Percentiles rank a stretch among this genome's conserved stretches.
These are phyloP conservation scores for Megastigmus dorsalis DNA, from an alignment of 2,888 invertebrate species.

Conservation along the genomic window DNA sequence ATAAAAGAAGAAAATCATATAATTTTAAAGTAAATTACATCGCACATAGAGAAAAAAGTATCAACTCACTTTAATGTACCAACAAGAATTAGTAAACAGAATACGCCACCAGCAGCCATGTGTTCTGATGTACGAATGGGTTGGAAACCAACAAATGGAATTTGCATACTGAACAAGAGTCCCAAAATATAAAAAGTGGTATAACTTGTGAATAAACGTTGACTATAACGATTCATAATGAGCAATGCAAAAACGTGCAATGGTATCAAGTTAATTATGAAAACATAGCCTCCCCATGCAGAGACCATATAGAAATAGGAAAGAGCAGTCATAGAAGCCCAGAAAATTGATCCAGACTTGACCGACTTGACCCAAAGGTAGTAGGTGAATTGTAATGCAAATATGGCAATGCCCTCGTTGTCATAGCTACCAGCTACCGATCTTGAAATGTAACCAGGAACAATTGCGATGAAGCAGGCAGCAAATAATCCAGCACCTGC, in stretches of 20 bases:
- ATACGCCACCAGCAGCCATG: constrained; percentile 98
- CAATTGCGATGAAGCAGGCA: constrained; percentile 98
- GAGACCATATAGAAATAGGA: constrained; percentile 99
- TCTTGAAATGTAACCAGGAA: constrained; percentile 98
- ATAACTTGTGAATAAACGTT: constrained; percentile 94
- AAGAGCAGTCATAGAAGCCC: constrained; percentile 94
- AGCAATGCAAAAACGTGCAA: constrained; percentile 96
- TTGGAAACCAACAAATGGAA: constrained; percentile 97
- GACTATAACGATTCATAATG: constrained; percentile 96
- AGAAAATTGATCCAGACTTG: constrained; percentile 97
- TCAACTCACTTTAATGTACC: constrained; percentile 81
- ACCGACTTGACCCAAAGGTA: constrained; percentile 98
- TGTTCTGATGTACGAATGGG: constrained; percentile 99
- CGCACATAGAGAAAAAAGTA: too few species aligned
- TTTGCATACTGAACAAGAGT: constrained; percentile 97
- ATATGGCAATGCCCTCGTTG: constrained; percentile 99
- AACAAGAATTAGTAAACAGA: constrained; percentile 93
- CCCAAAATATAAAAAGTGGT: constrained; percentile 98
- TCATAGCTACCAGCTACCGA: constrained; percentile 99
- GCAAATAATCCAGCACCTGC: constrained; percentile 97
- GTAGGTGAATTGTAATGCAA: constrained; percentile 98
- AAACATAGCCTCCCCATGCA: constrained; percentile 99
- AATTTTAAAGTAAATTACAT: constrained; percentile 8
- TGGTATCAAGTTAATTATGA: constrained; percentile 99
- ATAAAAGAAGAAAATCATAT: background rate